A percentile compares a stretch with the other conserved stretches of the same genome.
These are phyloP conservation scores for Aramus guarauna DNA, from an alignment of 2,113 vertebrate genomes.

Conservation along the genomic window DNA sequence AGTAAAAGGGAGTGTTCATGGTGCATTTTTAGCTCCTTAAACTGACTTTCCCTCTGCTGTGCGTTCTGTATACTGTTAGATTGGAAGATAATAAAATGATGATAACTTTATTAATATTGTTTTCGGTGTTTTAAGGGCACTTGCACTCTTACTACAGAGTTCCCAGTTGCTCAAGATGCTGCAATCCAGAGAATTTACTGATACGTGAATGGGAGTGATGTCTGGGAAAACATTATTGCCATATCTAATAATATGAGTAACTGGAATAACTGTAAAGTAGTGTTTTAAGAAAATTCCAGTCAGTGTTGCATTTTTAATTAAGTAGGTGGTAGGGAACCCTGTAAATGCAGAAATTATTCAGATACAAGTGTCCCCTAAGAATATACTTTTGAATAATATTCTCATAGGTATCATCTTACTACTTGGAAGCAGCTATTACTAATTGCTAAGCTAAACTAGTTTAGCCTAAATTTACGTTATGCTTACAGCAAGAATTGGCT, in stretches of 20 bases:
- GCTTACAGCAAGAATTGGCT: neutral
- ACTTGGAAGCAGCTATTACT: neutral
- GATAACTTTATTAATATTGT: neutral
- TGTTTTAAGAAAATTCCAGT: neutral
- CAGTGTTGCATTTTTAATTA: neutral
- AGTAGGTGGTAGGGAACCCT: neutral
- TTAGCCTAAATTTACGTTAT: neutral
- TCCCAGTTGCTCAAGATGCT: neutral
- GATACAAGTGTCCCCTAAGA: neutral
- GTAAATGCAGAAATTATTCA: neutral
- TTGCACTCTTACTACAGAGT: neutral
- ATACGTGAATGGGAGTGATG: neutral
- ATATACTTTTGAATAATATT: neutral
- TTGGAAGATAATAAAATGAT: neutral
- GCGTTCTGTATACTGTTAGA: neutral
- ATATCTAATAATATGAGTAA: fast-evolving
- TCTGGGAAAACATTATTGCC: neutral
- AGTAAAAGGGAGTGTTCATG: neutral
- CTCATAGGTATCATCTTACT: neutral
- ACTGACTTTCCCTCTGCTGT: neutral
- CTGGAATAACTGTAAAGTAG: neutral
- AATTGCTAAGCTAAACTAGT: neutral
- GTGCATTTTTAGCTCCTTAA: neutral
- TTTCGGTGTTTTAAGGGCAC: neutral
- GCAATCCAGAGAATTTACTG: neutral